phyloP scores from a whole-genome alignment of 2,797 vertebrate species.

The Oreonectes daqikongensis region DNA sequence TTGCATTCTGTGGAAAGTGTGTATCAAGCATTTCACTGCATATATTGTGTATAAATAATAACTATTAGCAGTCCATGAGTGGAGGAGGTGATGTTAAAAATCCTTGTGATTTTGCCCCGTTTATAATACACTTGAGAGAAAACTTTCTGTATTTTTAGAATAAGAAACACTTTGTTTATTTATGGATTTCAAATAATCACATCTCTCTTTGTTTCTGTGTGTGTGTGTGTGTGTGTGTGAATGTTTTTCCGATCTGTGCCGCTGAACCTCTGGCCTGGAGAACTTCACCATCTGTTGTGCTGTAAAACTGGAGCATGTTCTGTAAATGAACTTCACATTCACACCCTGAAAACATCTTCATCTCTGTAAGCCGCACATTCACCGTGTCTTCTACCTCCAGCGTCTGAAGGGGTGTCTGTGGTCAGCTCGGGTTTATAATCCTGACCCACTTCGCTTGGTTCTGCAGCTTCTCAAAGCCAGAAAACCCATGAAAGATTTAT shows the following conservation, averaged over 20 bases:
- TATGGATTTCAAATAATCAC: background rate
- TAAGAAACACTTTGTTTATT: background rate
- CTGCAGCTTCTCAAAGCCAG: background rate
- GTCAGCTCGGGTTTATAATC: background rate
- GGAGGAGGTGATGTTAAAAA: background rate
- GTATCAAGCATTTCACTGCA: no score
- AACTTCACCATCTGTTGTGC: slow-evolving; percentile 34
- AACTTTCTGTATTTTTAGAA: background rate
- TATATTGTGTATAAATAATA: no score
- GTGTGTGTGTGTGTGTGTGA: slow-evolving; percentile 26
- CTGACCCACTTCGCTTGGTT: background rate
- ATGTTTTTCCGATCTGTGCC: slow-evolving; percentile 33
- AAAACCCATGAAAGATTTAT: slow-evolving; percentile 18
- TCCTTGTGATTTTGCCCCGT: no score
- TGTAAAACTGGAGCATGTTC: slow-evolving; percentile 31
- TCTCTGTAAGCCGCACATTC: background rate
- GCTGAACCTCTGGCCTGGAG: slow-evolving; percentile 33
- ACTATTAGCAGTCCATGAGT: background rate
- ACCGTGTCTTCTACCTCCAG: background rate
- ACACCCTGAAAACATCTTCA: slow-evolving; percentile 9
- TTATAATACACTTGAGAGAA: background rate
- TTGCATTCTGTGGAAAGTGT: no score
- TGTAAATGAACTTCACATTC: slow-evolving; percentile 10
- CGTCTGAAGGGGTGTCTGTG: background rate
- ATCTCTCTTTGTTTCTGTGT: background rate